Percentiles rank a stretch among this genome's conserved stretches.
These are phyloP conservation scores for Thripadectes ignobilis DNA, from an alignment of 2,797 vertebrate species.

Conservation along the genomic window DNA sequence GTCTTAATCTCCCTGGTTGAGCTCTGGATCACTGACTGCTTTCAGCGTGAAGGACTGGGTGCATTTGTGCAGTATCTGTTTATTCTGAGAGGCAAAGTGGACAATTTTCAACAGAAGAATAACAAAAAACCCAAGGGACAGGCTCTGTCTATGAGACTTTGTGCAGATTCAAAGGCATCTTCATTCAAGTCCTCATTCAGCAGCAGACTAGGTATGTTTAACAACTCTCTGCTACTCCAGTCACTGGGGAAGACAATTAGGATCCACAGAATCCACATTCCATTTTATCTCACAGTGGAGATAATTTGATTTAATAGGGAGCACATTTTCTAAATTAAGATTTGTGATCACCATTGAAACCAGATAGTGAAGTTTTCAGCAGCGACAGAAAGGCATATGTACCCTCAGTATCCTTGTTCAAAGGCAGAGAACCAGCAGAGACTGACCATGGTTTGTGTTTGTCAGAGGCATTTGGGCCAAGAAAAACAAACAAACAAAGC, in stretches of 20 bases:
- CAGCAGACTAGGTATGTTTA: not conserved
- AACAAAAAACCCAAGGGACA: not conserved
- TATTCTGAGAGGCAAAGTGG: not conserved
- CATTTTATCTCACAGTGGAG: not conserved
- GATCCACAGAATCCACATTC: not conserved
- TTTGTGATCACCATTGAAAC: not conserved
- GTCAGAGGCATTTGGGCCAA: not conserved
- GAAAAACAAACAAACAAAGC: not conserved
- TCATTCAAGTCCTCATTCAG: not conserved
- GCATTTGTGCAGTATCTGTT: not conserved
- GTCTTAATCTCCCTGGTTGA: not conserved
- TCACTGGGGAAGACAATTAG: not conserved
- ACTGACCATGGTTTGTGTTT: not conserved
- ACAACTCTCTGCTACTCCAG: not conserved
- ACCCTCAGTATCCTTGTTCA: not conserved
- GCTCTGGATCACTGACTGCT: not conserved
- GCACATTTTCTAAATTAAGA: not conserved
- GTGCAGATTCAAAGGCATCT: not conserved
- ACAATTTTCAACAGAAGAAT: not conserved
- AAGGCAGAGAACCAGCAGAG: not conserved
- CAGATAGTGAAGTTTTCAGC: not conserved
- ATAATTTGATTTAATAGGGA: not conserved
- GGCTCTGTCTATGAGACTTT: not conserved
- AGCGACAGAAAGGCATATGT: not conserved
- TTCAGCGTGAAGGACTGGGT: not conserved